Base-by-base conservation (phyloP, 2,888 invertebrate species). In the Drosophila glabriapex region DNA sequence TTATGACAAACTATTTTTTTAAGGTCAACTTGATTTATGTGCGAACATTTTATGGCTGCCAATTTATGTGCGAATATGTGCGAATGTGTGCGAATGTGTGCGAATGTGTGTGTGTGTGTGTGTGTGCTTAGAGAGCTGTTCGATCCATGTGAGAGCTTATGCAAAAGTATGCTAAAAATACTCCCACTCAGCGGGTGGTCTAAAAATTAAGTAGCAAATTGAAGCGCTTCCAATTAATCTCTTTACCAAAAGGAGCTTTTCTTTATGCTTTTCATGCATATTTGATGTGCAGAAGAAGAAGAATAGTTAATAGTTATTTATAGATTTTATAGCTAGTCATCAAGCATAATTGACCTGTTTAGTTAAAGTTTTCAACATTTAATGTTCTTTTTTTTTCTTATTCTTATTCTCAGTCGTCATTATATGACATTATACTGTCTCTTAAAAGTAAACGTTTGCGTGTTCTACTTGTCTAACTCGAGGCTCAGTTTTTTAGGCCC, bases 21-120 rank as follows among this genome's bases (percentile, higher is more conserved):
- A 89, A 89, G 85, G 85, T 89, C 89, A 85, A 74, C 78, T 73
- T 85, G 80, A 85, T 85, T 85, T 89, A 89, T 89, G 77, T 81
- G 83, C 75, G 86, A 85, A 88, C 63, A 72, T 59, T 68, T 62
- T 56, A 78, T 75, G 71, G 39, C 64, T 67, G 70, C 22, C 35
- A 66, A 39, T 56, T 65, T 46, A 58, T 62, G 58, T 64, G 49
- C 46, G 25, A 43, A 46, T 46, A 4, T 60, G 25, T 16, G 54
- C 39, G 43, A 29, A 39, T 52, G 14, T 28, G 31, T 33, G 62
- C 12, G 43, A 28, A 50, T 59, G 46, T 50, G 19, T 41, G 56
- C 2, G 39, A 16, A 29, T 33, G 58, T 22, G 49, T 33, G 58
- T 61, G 64, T 52, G 55, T 58, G 72, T 61, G 78, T 70, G 65